Percentiles rank a stretch among this genome's conserved stretches.
Evolutionary conservation across 2,888 invertebrate species (phyloP).

Genomic region (Nowickia ferox): DNA sequence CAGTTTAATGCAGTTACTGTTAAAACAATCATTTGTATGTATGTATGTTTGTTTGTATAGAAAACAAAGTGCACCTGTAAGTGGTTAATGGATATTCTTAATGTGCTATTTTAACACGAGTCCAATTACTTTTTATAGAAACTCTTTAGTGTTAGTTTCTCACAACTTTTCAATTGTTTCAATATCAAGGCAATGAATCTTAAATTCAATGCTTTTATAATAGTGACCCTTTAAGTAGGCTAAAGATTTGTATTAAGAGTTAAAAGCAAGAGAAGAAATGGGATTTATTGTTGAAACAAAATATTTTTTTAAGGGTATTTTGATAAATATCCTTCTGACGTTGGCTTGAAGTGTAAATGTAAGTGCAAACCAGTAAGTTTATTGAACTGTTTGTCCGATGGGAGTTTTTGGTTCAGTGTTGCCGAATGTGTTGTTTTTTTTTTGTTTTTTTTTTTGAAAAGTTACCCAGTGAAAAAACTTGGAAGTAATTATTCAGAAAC

Average conservation of each 20-base stretch:
- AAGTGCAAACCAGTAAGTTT: constrained; percentile 21
- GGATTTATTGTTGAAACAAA: background rate
- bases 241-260: background rate
- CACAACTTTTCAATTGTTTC: constrained; percentile 27
- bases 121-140: background rate
- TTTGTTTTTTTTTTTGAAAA: too few relatives aligned
- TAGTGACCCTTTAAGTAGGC: constrained; percentile 35
- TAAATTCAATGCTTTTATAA: background rate
- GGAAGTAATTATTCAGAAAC: too few relatives aligned
- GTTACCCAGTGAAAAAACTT: too few relatives aligned
- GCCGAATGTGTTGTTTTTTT: too few relatives aligned
- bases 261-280: background rate
- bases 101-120: constrained; percentile 38
- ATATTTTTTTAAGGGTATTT: background rate
- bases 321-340: constrained; percentile 1
- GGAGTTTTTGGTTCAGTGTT: too few relatives aligned
- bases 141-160: background rate
- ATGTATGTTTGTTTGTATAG: background rate
- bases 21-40: background rate
- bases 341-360: constrained; percentile 4
- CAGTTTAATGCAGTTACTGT: background rate
- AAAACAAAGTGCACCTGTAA: constrained; percentile 1
- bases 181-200: constrained; percentile 46
- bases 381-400: background rate
- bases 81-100: constrained; percentile 47